A percentile compares a stretch with the other conserved stretches of the same genome.
Conservation (phyloP, 1,140 invertebrate species). For the Helicoverpa armigera region DNA sequence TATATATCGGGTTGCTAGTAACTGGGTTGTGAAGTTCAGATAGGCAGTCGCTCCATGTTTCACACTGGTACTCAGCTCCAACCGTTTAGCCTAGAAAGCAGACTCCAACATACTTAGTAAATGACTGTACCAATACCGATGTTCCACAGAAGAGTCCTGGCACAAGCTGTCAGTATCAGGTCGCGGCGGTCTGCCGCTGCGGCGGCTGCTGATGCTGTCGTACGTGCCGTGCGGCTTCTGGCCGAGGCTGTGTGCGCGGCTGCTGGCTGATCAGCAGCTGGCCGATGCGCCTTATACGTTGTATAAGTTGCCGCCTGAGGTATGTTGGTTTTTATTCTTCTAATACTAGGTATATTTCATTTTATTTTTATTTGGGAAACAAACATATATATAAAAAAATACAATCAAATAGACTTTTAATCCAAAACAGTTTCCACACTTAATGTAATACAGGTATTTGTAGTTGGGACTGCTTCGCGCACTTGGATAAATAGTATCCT, state of each 20-base stretch:
- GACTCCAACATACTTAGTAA: neutral
- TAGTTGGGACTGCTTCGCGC: neutral
- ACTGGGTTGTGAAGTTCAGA: too few species aligned
- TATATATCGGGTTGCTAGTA: too few species aligned
- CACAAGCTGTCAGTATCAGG: constrained; percentile 67
- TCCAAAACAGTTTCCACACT: too few species aligned
- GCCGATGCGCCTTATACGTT: constrained; percentile 92
- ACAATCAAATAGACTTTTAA: too few species aligned
- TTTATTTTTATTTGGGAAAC: too few species aligned
- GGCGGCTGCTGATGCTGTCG: constrained; percentile 94
- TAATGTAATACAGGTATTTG: too few species aligned
- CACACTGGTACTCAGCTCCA: too few species aligned
- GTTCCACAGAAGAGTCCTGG: constrained; percentile 6
- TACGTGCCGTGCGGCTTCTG: constrained; percentile 99
- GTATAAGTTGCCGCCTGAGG: constrained; percentile 89
- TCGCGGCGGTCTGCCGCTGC: constrained; percentile 87
- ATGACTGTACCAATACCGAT: neutral
- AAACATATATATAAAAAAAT: too few species aligned
- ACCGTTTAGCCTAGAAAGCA: too few species aligned
- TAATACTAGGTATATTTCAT: too few species aligned
- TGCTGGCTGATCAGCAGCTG: constrained; percentile 96
- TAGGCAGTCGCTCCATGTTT: too few species aligned
- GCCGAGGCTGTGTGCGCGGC: constrained; percentile 96
- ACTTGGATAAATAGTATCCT: too few species aligned
- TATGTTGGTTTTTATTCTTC: constrained; percentile 56